Percentiles rank a stretch among this genome's conserved stretches.
phyloP scores from a whole-genome alignment of 1,140 invertebrate species.

The Phymorhynchus buccinoides region DNA sequence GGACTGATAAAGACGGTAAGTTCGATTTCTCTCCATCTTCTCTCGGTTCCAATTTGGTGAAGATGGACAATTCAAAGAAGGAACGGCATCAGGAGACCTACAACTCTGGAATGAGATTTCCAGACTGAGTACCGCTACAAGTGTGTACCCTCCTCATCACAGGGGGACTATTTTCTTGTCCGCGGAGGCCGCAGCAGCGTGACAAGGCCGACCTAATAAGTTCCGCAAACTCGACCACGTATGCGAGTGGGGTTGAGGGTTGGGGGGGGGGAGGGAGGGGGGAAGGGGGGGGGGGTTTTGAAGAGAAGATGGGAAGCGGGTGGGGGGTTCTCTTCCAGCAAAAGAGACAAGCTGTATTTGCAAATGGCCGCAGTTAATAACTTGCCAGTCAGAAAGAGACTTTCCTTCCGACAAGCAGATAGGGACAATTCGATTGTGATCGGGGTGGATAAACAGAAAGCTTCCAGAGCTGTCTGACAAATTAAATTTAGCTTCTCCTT shows the following conservation, averaged over 20 bases:
- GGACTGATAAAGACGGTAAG: neutral
- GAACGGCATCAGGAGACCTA: neutral
- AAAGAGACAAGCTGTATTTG: neutral
- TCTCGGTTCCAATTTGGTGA: slow-evolving; percentile 1
- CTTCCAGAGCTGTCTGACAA: neutral
- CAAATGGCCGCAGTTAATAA: slow-evolving; percentile 2
- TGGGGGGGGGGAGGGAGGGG: neutral
- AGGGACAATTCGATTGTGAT: neutral
- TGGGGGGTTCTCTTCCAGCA: neutral
- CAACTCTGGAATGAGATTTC: neutral
- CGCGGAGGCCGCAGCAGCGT: neutral
- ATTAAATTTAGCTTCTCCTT: neutral
- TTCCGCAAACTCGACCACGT: slow-evolving; percentile 7
- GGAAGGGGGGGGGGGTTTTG: neutral
- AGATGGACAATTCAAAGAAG: slow-evolving; percentile 12
- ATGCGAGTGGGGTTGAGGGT: neutral
- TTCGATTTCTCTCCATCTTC: neutral
- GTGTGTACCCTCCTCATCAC: neutral
- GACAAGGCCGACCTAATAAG: neutral
- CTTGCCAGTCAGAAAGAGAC: neutral
- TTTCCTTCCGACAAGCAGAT: neutral
- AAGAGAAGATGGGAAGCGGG: neutral
- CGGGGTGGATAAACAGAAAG: slow-evolving; percentile 2
- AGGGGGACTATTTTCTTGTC: neutral
- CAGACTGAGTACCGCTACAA: slow-evolving; percentile 7